phyloP scores from a whole-genome alignment of 2,888 invertebrate genomes.

The Rhaphigaster nebulosa region DNA sequence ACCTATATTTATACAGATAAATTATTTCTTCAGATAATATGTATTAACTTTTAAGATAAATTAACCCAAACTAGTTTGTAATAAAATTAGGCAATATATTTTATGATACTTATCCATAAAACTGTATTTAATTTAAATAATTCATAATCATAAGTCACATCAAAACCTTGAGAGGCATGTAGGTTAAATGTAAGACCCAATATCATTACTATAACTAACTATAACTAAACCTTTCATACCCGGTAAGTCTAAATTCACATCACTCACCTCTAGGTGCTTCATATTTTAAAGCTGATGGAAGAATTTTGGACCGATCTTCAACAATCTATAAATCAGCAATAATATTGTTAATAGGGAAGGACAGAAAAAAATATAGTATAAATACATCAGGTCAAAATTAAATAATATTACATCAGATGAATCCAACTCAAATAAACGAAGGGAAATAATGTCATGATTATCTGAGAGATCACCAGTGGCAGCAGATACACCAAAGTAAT shows the following conservation, averaged over 20 bases:
- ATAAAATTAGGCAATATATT: neutral
- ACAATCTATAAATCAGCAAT: slow-evolving; percentile 68
- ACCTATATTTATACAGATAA: too few relatives aligned
- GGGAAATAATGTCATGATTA: slow-evolving; percentile 93
- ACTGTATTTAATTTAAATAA: neutral
- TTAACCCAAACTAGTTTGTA: too few relatives aligned
- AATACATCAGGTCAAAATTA: neutral
- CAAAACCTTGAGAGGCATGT: slow-evolving; percentile 1
- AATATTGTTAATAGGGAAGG: neutral
- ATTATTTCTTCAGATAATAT: too few relatives aligned
- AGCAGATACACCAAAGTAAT: slow-evolving; percentile 93
- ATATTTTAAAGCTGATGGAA: slow-evolving; percentile 90
- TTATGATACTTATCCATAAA: neutral
- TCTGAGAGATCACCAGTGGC: slow-evolving; percentile 98
- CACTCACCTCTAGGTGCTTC: slow-evolving; percentile 84
- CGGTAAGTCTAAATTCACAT: neutral
- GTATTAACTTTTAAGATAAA: too few relatives aligned
- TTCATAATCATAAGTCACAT: neutral
- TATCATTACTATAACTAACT: neutral
- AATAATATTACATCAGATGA: slow-evolving; percentile 74
- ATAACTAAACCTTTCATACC: neutral
- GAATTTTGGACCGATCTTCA: slow-evolving; percentile 84
- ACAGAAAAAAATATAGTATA: neutral
- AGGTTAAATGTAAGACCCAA: neutral
- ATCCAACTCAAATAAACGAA: slow-evolving; percentile 94